Evolutionary conservation across 2,113 vertebrate species (phyloP).

Genomic region (Neomonachus schauinslandi): DNA sequence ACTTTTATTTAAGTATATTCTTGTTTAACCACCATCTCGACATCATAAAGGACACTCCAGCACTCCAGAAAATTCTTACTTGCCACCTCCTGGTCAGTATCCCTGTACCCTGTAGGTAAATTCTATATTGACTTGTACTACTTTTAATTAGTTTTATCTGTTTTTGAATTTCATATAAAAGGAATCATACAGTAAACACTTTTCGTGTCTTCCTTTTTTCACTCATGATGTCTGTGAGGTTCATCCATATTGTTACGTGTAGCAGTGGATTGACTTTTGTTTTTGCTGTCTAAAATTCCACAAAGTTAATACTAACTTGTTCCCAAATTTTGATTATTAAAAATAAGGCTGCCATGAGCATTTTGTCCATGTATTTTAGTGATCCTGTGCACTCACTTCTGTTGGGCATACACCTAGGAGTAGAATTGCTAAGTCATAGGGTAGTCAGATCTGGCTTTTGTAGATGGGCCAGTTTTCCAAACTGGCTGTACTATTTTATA

Average conservation of each 20-base stretch:
- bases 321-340: not conserved
- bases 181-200: not conserved
- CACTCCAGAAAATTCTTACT: not conserved
- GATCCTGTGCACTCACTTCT: not conserved
- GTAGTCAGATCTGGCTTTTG: not conserved
- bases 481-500: not conserved
- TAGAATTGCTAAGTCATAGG: not conserved
- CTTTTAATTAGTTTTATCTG: not conserved
- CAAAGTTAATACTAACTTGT: not conserved
- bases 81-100: not conserved
- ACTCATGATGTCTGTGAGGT: not conserved
- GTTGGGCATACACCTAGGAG: not conserved
- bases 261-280: not conserved
- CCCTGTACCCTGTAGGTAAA: not conserved
- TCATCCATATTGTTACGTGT: not conserved
- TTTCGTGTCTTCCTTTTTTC: not conserved
- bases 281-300: slow-evolving; percentile 12
- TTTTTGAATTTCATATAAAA: slow-evolving; percentile 14
- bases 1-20: not conserved
- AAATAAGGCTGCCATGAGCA: not conserved
- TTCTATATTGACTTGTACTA: not conserved
- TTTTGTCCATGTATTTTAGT: not conserved
- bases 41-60: not conserved
- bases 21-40: not conserved
- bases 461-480: not conserved